Percentiles rank a stretch among this genome's conserved stretches.
These are phyloP conservation scores for Octonoba sinensis DNA, from an alignment of 2,888 invertebrate species.

Conservation along the genomic window DNA sequence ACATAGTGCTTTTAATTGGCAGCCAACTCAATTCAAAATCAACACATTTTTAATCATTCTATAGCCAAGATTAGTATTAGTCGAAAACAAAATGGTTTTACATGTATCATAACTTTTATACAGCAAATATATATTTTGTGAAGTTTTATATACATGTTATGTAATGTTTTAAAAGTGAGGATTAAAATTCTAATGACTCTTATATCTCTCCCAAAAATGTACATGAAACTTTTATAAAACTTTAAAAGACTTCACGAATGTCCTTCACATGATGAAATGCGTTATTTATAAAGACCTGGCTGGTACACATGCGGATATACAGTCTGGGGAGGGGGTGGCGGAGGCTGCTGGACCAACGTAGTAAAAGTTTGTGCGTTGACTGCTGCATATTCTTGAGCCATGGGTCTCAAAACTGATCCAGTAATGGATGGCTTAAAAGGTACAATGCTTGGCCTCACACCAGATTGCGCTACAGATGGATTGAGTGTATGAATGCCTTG, in stretches of 20 bases:
- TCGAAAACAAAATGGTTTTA: too few species aligned
- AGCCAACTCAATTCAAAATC: slow-evolving; percentile 15
- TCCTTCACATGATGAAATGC: background rate
- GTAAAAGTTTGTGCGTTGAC: slow-evolving; percentile 59
- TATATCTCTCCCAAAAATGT: too few species aligned
- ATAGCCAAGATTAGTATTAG: slow-evolving; percentile 2
- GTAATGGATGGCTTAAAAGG: slow-evolving; percentile 46
- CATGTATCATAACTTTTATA: slow-evolving; percentile 26
- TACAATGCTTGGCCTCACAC: slow-evolving; percentile 22
- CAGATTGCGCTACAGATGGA: slow-evolving; percentile 2
- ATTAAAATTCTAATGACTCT: slow-evolving; percentile 25
- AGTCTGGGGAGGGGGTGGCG: slow-evolving; percentile 24
- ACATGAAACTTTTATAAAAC: too few species aligned
- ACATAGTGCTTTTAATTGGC: slow-evolving; percentile 29
- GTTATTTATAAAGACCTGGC: slow-evolving; percentile 39
- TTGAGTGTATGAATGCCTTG: slow-evolving; percentile 18
- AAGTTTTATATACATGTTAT: slow-evolving; percentile 40
- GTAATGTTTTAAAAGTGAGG: slow-evolving; percentile 33
- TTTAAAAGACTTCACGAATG: too few species aligned
- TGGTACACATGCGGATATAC: slow-evolving; percentile 37
- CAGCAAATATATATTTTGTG: slow-evolving; percentile 36
- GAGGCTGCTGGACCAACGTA: slow-evolving; percentile 43
- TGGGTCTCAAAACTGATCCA: slow-evolving; percentile 21
- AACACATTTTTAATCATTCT: background rate
- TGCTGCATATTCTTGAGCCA: slow-evolving; percentile 37